Evolutionary conservation across 2,888 invertebrate genomes (phyloP).

Genomic region (Acanthosepion pharaonis): DNA sequence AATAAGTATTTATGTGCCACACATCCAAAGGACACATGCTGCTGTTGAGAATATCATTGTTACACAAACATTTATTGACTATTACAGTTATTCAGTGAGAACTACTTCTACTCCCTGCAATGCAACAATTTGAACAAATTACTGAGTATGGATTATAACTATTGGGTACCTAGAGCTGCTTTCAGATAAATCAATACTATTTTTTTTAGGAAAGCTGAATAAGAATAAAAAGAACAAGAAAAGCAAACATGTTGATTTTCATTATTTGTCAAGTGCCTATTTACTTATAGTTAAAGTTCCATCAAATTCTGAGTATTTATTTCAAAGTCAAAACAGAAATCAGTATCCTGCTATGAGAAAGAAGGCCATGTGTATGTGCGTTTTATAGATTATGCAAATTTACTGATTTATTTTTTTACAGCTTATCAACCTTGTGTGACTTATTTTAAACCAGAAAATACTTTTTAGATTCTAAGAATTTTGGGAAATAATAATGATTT

Average conservation of each 20-base stretch:
- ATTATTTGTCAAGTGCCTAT: not conserved
- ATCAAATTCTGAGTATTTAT: not conserved
- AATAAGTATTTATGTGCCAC: not conserved
- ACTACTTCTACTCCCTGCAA: not conserved
- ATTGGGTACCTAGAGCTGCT: not conserved
- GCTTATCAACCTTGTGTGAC: too few relatives aligned
- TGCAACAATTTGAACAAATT: not conserved
- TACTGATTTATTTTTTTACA: too few relatives aligned
- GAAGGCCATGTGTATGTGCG: too few relatives aligned
- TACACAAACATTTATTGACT: not conserved
- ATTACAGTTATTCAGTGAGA: not conserved
- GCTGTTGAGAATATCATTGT: not conserved
- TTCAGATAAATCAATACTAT: not conserved
- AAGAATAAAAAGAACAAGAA: not conserved
- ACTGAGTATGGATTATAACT: not conserved
- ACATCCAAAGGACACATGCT: not conserved
- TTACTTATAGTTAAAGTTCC: not conserved
- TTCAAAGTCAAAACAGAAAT: not conserved
- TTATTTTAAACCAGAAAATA: too few relatives aligned
- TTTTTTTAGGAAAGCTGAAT: not conserved
- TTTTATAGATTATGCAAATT: too few relatives aligned
- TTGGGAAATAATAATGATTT: too few relatives aligned
- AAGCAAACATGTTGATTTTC: constrained; percentile 17
- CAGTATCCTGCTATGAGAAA: not conserved
- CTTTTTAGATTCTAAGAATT: too few relatives aligned